phyloP scores from a whole-genome alignment of 2,888 invertebrate species.

The Colletes collaris region DNA sequence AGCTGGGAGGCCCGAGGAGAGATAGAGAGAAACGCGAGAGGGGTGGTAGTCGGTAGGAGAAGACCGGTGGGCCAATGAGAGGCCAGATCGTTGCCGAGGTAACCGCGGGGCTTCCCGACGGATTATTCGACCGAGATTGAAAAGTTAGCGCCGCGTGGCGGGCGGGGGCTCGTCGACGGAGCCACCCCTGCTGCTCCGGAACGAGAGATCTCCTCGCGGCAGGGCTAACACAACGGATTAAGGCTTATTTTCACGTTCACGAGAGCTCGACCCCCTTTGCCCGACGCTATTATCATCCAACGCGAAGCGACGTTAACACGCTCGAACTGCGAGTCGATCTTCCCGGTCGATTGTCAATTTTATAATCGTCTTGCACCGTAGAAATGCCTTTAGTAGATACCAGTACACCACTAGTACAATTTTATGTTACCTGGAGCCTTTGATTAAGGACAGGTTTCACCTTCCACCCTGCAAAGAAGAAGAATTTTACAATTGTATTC shows the following conservation, averaged over 20 bases:
- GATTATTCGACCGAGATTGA: slow-evolving; percentile 83
- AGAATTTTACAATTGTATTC: too few relatives aligned
- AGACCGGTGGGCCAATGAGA: slow-evolving; percentile 78
- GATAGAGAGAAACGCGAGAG: slow-evolving; percentile 33
- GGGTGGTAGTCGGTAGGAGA: slow-evolving; percentile 47
- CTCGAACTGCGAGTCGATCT: not conserved
- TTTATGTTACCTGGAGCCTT: too few relatives aligned
- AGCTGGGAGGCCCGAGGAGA: slow-evolving; percentile 29
- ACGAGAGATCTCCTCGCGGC: slow-evolving; percentile 49
- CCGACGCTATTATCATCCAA: slow-evolving; percentile 35
- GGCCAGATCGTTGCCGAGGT: slow-evolving; percentile 82
- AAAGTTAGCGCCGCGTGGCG: slow-evolving; percentile 77
- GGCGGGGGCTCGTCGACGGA: slow-evolving; percentile 51
- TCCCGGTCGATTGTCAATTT: not conserved
- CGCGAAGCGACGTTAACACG: slow-evolving; percentile 29
- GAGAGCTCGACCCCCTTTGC: slow-evolving; percentile 41
- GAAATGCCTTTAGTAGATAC: too few relatives aligned
- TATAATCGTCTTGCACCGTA: not conserved
- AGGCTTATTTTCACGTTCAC: slow-evolving; percentile 50
- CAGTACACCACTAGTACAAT: too few relatives aligned
- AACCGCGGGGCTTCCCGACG: slow-evolving; percentile 77
- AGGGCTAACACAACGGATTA: slow-evolving; percentile 61
- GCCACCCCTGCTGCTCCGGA: slow-evolving; percentile 50
- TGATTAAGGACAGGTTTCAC: too few relatives aligned
- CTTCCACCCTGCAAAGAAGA: too few relatives aligned